Conservation (phyloP, 2,113 vertebrate species). For the Anolis carolinensis region DNA sequence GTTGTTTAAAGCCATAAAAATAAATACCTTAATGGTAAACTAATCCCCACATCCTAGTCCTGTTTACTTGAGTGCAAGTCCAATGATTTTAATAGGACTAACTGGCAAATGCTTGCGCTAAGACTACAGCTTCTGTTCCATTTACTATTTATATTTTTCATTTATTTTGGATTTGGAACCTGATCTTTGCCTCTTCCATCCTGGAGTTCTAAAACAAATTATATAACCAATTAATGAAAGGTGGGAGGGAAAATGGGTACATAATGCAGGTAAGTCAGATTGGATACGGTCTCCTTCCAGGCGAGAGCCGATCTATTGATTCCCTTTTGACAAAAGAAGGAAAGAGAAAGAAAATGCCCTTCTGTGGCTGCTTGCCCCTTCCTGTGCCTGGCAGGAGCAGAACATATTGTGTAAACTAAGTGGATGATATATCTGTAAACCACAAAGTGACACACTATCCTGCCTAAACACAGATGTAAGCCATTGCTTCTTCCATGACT, state of each 20-base stretch:
- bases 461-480: not conserved
- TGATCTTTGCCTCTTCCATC: not conserved
- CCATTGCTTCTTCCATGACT: not conserved
- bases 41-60: not conserved
- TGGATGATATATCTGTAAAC: not conserved
- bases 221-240: not conserved
- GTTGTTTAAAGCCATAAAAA: not conserved
- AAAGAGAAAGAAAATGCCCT: not conserved
- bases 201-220: slow-evolving; percentile 10
- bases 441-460: not conserved
- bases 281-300: not conserved
- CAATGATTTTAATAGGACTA: not conserved
- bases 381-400: not conserved
- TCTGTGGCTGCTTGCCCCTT: not conserved
- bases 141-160: not conserved
- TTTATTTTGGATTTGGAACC: slow-evolving; percentile 5
- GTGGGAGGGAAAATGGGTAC: not conserved
- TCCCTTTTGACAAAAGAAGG: slow-evolving; percentile 1
- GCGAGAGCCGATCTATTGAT: not conserved
- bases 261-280: not conserved
- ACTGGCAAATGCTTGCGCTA: not conserved
- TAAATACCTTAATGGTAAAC: not conserved
- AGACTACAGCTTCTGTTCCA: not conserved
- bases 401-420: not conserved
- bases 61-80: not conserved